Evolutionary conservation across 2,888 invertebrate species (phyloP).

Genomic region (Prosopocoilus inquinatus): DNA sequence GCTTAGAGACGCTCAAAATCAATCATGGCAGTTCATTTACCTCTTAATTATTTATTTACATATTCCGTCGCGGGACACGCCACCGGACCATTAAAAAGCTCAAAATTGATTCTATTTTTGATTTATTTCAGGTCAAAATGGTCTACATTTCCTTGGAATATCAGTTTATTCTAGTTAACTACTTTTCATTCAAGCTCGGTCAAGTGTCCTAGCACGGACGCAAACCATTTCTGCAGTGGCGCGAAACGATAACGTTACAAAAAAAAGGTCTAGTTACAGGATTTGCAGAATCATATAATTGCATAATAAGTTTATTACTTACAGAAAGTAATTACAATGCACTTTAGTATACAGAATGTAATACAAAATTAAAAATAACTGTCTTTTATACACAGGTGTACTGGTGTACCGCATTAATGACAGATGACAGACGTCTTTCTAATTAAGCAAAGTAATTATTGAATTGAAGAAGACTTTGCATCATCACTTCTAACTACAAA

Average conservation of each 20-base stretch:
- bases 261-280: too few relatives aligned
- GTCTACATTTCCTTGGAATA: constrained; percentile 12
- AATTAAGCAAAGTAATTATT: too few relatives aligned
- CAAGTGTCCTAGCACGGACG: not conserved
- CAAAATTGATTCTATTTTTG: constrained; percentile 3
- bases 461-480: too few relatives aligned
- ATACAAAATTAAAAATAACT: too few relatives aligned
- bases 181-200: constrained; percentile 8
- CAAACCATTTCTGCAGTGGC: not conserved
- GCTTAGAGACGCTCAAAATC: constrained; percentile 50
- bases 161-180: constrained; percentile 13
- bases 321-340: too few relatives aligned
- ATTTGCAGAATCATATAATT: too few relatives aligned
- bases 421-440: too few relatives aligned
- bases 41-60: constrained; percentile 22
- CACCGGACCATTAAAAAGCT: not conserved
- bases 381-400: too few relatives aligned
- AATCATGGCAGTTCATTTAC: constrained; percentile 49
- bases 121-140: constrained; percentile 3
- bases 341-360: too few relatives aligned
- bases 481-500: too few relatives aligned
- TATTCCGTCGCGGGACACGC: constrained; percentile 6
- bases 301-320: too few relatives aligned
- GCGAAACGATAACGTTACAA: not conserved
- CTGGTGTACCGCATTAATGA: too few relatives aligned